phyloP scores from a whole-genome alignment of 1,140 invertebrate genomes.

The Brachionus asplanchnoidis region DNA sequence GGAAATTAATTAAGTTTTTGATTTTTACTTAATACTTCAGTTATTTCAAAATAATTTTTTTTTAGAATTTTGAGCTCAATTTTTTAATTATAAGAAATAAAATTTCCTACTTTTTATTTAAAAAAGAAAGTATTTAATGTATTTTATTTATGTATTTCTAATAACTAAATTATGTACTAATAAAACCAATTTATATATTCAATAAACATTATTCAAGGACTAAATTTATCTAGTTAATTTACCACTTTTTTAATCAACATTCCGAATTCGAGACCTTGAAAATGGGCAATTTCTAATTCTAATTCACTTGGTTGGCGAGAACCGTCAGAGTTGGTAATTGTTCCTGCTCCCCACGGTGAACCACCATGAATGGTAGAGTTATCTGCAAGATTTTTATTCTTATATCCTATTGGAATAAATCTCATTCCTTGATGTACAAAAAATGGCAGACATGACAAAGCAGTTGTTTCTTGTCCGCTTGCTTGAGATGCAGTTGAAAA shows the following conservation, averaged over 20 bases:
- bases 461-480: constrained; percentile 39
- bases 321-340: not conserved
- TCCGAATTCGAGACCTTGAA: constrained; percentile 22
- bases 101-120: no score
- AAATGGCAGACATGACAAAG: constrained; percentile 41
- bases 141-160: no score
- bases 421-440: constrained; percentile 36
- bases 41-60: no score
- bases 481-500: constrained; percentile 35
- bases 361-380: constrained; percentile 20
- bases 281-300: constrained; percentile 21
- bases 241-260: not conserved
- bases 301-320: not conserved
- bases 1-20: no score
- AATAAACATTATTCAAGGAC: no score
- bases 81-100: no score
- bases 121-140: no score
- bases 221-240: not conserved
- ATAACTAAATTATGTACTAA: no score
- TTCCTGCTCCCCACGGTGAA: constrained; percentile 31
- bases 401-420: constrained; percentile 40
- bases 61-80: no score
- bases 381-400: not conserved
- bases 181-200: no score
- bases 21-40: no score